Evolutionary conservation across 2,113 vertebrate genomes (phyloP), one percentile per base, ranked within the genome.

Genomic region (Mormoops blainvillei): DNA sequence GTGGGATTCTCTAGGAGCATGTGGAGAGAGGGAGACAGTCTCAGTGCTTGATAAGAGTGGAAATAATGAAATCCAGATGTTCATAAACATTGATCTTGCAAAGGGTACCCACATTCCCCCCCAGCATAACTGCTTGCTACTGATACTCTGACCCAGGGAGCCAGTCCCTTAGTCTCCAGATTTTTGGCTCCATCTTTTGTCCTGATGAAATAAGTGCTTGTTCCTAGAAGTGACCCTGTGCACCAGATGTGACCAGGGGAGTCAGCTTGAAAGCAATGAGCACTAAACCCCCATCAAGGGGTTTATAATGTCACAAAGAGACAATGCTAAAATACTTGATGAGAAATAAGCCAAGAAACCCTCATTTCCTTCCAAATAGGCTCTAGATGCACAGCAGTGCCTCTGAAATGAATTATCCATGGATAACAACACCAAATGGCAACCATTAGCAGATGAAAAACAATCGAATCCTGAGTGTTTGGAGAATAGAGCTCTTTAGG

Each of bases 341-440:
- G 38, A 96, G 95, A 93, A 96, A 73, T 89, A 86, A 96, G 89
- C 80, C 93, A 91, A 97, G 96, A 96, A 96, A 54, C 61, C 61
- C 85, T 89, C 92, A 82, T 95, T 96, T 96, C 93, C 96, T 96
- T 92, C 93, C 91, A 96, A 67, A 83, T 67, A 89, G 88, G 68
- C 92, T 81, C 70, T 63, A 77, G 87, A 81, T 73, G 76, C 85
- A 38, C 88, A 82, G 93, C 58, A 91, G 94, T 96, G 82, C 92
- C 94, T 95, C 88, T 96, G 88, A 97, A 92, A 85, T 92, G 94
- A 97, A 80, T 96, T 94, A 85, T 78, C 43, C 48, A 33, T 1
- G 24, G 93, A 86, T 85, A 97, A 87, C 83, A 92, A 8, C 86
- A 95, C 91, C 77, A 93, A 96, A 89, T 89, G 94, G 67, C 97